Percentiles rank a stretch among this genome's conserved stretches.
phyloP scores from a whole-genome alignment of 1,140 invertebrate species.

The Chionoecetes opilio region DNA sequence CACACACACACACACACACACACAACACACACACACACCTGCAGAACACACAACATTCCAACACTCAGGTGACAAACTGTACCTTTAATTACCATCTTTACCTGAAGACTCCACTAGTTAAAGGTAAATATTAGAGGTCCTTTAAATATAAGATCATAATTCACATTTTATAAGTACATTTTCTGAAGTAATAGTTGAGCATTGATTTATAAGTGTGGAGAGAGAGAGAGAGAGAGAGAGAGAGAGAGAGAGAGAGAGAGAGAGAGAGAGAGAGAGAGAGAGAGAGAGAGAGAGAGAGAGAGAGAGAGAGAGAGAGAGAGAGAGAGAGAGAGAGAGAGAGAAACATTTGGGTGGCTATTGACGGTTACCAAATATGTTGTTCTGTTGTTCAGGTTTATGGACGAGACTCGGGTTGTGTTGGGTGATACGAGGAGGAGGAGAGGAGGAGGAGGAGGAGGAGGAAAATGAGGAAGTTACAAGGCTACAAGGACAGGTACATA shows the following conservation, averaged over 20 bases:
- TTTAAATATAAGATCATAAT: no score
- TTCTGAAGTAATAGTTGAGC: no score
- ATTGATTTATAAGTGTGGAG: no score
- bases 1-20: neutral
- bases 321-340: conserved; percentile 18
- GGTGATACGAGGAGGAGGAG: conserved; percentile 12
- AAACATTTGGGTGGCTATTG: neutral
- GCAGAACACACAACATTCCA: no score
- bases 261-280: conserved; percentile 33
- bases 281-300: conserved; percentile 56
- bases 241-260: conserved; percentile 43
- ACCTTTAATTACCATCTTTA: no score
- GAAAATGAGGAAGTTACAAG: neutral
- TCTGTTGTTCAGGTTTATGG: neutral
- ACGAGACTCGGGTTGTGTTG: neutral
- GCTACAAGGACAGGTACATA: neutral
- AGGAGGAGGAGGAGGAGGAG: conserved; percentile 34
- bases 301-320: conserved; percentile 43
- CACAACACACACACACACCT: no score
- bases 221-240: neutral
- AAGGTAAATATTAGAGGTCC: no score
- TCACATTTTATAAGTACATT: no score
- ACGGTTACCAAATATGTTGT: conserved; percentile 17
- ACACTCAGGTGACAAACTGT: no score
- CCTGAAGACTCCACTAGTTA: no score